phyloP scores from a whole-genome alignment of 2,888 invertebrate genomes.

The Urechis unicinctus region DNA sequence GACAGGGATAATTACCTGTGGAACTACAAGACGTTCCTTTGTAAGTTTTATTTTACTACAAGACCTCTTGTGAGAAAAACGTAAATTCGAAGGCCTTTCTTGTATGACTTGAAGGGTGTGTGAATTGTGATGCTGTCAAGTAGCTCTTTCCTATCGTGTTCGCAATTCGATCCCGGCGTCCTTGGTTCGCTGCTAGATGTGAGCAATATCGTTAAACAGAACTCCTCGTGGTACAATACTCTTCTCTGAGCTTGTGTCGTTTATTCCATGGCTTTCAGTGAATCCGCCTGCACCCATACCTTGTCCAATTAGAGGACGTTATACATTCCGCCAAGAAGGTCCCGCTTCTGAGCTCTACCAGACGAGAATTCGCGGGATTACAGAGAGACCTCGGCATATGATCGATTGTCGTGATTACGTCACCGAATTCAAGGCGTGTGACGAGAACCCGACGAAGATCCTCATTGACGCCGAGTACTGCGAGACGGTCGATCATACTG shows the following conservation, averaged over 20 bases:
- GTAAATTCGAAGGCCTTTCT: too few species aligned
- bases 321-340: slow-evolving; percentile 77
- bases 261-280: slow-evolving; percentile 27
- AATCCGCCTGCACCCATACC: slow-evolving; percentile 74
- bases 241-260: too few species aligned
- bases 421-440: slow-evolving; percentile 92
- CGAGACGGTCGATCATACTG: slow-evolving; percentile 87
- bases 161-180: too few species aligned
- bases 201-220: too few species aligned
- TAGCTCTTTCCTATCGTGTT: too few species aligned
- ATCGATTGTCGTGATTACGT: slow-evolving; percentile 87
- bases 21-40: slow-evolving; percentile 48
- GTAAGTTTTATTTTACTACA: too few species aligned
- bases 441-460: slow-evolving; percentile 80
- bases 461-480: slow-evolving; percentile 93
- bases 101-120: too few species aligned
- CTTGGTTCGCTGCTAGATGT: too few species aligned
- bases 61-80: too few species aligned
- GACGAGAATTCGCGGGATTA: slow-evolving; percentile 91
- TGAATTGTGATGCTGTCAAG: too few species aligned
- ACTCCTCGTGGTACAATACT: too few species aligned
- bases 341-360: slow-evolving; percentile 58
- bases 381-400: slow-evolving; percentile 78
- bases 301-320: slow-evolving; percentile 94
- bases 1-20: slow-evolving; percentile 44